Evolutionary conservation across 2,888 invertebrate genomes (phyloP).

Genomic region (Eulithis prunata): DNA sequence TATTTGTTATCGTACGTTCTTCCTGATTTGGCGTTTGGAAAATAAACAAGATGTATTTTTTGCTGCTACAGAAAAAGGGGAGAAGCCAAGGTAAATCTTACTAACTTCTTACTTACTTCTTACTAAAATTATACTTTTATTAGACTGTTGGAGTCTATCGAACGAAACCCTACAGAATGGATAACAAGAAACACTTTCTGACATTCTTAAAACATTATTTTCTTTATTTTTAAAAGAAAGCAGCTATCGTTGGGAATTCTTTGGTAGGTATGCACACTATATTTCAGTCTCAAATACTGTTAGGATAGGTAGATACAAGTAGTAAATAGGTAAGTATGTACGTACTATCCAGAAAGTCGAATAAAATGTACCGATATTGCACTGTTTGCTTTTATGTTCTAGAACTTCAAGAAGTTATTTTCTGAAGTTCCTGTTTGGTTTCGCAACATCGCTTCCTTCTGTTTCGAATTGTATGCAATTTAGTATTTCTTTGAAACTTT

Average conservation of each 20-base stretch:
- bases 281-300: no score
- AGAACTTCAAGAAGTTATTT: neutral
- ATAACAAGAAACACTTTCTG: no score
- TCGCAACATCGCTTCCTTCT: neutral
- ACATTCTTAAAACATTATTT: no score
- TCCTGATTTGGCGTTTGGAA: slow-evolving; percentile 37
- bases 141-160: no score
- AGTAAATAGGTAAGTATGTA: no score
- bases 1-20: slow-evolving; percentile 36
- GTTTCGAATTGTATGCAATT: neutral
- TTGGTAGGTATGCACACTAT: no score
- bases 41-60: slow-evolving; percentile 33
- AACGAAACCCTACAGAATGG: no score
- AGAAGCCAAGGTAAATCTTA: neutral
- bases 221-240: no score
- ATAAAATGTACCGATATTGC: neutral
- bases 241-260: no score
- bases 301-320: no score
- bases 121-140: neutral
- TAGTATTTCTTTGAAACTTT: neutral
- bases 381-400: neutral
- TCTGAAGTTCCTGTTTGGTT: neutral
- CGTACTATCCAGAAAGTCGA: no score
- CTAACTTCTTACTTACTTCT: no score
- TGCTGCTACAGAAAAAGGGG: slow-evolving; percentile 8